These are phyloP conservation scores for Crocallis elinguaria DNA, from an alignment of 2,888 invertebrate genomes.

Conservation along the genomic window DNA sequence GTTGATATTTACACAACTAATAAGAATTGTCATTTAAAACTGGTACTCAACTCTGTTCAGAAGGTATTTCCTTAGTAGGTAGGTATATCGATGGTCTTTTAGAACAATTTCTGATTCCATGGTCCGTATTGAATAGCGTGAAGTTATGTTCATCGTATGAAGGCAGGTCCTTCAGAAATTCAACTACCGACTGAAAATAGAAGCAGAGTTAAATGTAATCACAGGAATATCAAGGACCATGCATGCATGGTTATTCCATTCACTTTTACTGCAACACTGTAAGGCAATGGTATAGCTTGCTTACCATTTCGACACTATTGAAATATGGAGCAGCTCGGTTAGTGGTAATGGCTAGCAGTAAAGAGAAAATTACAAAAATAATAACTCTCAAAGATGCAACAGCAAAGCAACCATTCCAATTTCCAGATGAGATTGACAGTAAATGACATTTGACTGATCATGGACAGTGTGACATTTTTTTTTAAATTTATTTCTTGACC, in stretches of 20 bases:
- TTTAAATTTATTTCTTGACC: too few species aligned
- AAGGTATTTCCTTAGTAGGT: conserved; percentile 96
- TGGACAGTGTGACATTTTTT: conserved; percentile 46
- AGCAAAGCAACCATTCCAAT: conserved; percentile 37
- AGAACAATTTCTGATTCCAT: conserved; percentile 91
- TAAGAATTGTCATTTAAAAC: conserved; percentile 30
- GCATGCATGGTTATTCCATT: conserved; percentile 43
- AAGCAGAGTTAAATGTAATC: conserved; percentile 11
- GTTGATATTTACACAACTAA: too few species aligned
- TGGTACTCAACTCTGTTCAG: conserved; percentile 93
- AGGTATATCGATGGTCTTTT: conserved; percentile 96
- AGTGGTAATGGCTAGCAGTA: conserved; percentile 46
- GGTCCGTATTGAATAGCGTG: conserved; percentile 94
- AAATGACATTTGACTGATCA: neutral
- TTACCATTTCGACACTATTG: conserved; percentile 63
- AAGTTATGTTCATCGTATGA: conserved; percentile 96
- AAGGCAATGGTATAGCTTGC: conserved; percentile 36
- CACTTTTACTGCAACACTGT: conserved; percentile 1
- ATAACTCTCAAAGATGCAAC: conserved; percentile 46
- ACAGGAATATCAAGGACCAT: conserved; percentile 46
- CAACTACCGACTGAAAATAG: conserved; percentile 90
- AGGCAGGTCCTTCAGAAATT: conserved; percentile 96
- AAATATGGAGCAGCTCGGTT: conserved; percentile 37
- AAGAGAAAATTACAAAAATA: conserved; percentile 61
- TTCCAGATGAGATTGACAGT: conserved; percentile 69